phyloP scores from a whole-genome alignment of 2,113 vertebrate genomes.

The Caranx melampygus region DNA sequence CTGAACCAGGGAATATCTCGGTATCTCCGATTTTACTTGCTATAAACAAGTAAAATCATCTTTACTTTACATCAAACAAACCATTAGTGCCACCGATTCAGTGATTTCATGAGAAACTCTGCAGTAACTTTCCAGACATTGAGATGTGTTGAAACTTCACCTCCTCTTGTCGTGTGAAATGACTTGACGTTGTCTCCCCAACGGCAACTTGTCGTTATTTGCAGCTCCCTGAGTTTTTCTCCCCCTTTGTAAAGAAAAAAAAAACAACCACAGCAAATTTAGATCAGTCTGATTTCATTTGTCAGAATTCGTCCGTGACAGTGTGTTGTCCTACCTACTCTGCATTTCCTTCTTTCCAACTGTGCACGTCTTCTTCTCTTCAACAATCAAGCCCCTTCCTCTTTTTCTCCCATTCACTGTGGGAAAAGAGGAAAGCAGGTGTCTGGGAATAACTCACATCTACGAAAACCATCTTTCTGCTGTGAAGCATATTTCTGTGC shows the following conservation, averaged over 20 bases:
- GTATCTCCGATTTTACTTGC: no score
- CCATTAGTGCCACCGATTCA: not conserved
- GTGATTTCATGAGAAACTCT: not conserved
- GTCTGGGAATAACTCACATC: conserved; percentile 33
- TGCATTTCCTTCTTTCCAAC: conserved; percentile 21
- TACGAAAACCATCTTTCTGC: conserved; percentile 77
- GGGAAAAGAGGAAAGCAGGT: conserved; percentile 39
- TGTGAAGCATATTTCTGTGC: conserved; percentile 63
- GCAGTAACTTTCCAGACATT: conserved; percentile 1
- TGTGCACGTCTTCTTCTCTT: conserved; percentile 35
- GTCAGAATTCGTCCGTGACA: not conserved
- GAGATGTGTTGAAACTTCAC: conserved; percentile 24
- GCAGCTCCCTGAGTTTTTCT: not conserved
- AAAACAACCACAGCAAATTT: not conserved
- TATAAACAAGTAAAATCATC: no score
- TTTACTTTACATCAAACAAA: not conserved
- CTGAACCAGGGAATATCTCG: no score
- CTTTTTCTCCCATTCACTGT: conserved; percentile 3
- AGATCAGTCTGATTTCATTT: not conserved
- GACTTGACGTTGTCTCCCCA: not conserved
- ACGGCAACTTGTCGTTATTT: not conserved
- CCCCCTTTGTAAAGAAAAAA: not conserved
- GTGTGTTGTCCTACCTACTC: not conserved
- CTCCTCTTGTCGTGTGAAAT: not conserved
- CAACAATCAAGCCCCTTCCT: conserved; percentile 18